These are phyloP conservation scores for Aspidiotus rigidus DNA, from an alignment of 2,888 invertebrate species.

Conservation along the genomic window DNA sequence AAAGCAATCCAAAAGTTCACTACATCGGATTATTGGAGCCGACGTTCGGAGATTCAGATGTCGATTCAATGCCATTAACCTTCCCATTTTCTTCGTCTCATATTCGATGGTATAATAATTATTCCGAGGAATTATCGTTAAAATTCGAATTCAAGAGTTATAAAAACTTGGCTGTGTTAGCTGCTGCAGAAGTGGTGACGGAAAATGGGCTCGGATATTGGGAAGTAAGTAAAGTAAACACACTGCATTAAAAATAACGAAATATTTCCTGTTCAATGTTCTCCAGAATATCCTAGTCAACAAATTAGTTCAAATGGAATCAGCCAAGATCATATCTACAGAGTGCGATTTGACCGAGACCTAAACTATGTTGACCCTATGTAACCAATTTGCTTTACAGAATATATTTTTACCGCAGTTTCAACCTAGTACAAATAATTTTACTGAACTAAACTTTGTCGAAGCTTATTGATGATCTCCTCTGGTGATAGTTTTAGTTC, in stretches of 20 bases:
- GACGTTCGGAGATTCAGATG: constrained; percentile 73
- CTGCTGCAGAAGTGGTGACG: constrained; percentile 69
- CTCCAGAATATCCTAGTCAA: no score
- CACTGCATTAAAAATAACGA: no score
- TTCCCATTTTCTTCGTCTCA: constrained; percentile 84
- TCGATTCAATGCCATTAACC: constrained; percentile 79
- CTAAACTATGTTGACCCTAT: background rate
- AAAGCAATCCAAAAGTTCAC: constrained; percentile 75
- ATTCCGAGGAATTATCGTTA: constrained; percentile 58
- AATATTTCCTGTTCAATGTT: no score
- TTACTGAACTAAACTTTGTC: no score
- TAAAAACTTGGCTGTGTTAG: constrained; percentile 71
- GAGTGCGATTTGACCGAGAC: background rate
- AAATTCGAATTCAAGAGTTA: constrained; percentile 81
- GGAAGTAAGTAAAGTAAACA: constrained; percentile 55
- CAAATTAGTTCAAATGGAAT: no score
- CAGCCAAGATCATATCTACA: no score
- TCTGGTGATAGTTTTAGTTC: no score
- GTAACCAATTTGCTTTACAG: background rate
- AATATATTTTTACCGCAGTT: background rate
- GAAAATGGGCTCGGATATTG: constrained; percentile 60
- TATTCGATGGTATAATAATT: constrained; percentile 78
- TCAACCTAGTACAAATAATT: no score
- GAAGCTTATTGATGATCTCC: no score
- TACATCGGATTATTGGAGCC: constrained; percentile 70